Conservation (phyloP, 1,140 invertebrate species). For the Pemphigus obesinymphae region DNA sequence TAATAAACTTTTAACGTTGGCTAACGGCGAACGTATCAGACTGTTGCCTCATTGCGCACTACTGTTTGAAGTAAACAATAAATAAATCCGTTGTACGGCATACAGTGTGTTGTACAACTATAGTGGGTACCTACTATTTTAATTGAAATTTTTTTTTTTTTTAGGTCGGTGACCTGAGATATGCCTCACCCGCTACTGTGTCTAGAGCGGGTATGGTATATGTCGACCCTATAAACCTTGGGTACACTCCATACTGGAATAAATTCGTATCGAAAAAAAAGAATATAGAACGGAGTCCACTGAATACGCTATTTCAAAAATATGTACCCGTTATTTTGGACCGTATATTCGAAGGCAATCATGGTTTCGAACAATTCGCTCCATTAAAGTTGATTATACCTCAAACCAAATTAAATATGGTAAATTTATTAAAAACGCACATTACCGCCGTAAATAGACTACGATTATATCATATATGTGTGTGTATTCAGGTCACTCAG, state of each 20-base stretch:
- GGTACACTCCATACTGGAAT: constrained; percentile 78
- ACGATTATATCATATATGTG: background rate
- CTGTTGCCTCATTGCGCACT: constrained; percentile 75
- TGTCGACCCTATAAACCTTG: constrained; percentile 84
- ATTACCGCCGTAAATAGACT: background rate
- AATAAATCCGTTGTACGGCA: no score
- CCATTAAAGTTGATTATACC: constrained; percentile 76
- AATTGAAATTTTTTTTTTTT: background rate
- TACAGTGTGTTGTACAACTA: no score
- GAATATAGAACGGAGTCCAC: constrained; percentile 52
- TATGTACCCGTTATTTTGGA: constrained; percentile 66
- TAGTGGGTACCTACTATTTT: background rate
- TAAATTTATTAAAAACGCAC: no score
- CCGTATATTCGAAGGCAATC: constrained; percentile 65
- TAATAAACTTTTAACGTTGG: constrained; percentile 62
- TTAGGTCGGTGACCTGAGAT: constrained; percentile 76
- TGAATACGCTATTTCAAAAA: constrained; percentile 64
- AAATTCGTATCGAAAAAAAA: constrained; percentile 54
- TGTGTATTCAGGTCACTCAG: constrained; percentile 62
- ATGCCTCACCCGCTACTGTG: constrained; percentile 85
- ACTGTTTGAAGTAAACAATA: constrained; percentile 71
- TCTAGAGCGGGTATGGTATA: constrained; percentile 90
- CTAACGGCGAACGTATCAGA: constrained; percentile 35
- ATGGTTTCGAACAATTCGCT: constrained; percentile 44
- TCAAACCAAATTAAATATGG: constrained; percentile 80